Evolutionary conservation across 2,888 invertebrate genomes (phyloP).

Genomic region (Alloplasta piceator): DNA sequence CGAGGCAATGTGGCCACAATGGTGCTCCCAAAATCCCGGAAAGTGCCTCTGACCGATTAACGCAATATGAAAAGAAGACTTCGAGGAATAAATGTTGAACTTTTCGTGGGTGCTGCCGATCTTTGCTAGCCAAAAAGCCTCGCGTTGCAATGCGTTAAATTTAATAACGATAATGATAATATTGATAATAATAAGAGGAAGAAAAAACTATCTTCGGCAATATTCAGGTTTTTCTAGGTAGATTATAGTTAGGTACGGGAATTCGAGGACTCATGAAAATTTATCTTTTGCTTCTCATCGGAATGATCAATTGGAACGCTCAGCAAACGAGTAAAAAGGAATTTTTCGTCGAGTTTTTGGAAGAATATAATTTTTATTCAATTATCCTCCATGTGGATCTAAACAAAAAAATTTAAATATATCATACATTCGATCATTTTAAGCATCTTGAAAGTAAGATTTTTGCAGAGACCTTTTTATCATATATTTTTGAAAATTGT

Average conservation of each 20-base stretch:
- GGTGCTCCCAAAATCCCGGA: slow-evolving; percentile 91
- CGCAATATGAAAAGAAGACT: slow-evolving; percentile 61
- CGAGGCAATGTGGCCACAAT: slow-evolving; percentile 90
- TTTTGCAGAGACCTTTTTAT: too few relatives aligned
- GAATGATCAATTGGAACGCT: not conserved
- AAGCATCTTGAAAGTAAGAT: too few relatives aligned
- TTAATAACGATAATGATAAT: not conserved
- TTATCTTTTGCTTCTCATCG: not conserved
- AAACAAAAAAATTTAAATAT: too few relatives aligned
- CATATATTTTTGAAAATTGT: too few relatives aligned
- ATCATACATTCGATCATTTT: too few relatives aligned
- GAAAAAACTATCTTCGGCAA: slow-evolving; percentile 43
- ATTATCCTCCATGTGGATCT: too few relatives aligned
- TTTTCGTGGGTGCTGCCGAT: slow-evolving; percentile 7
- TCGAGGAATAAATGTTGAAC: slow-evolving; percentile 6
- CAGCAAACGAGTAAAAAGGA: too few relatives aligned
- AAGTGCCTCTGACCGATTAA: slow-evolving; percentile 86
- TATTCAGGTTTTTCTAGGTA: slow-evolving; percentile 55
- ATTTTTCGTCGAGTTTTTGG: too few relatives aligned
- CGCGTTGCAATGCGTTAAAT: slow-evolving; percentile 3
- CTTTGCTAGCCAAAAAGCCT: not conserved
- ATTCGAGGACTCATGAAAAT: slow-evolving; percentile 16
- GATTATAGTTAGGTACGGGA: slow-evolving; percentile 43
- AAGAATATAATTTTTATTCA: too few relatives aligned
- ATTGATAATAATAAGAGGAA: not conserved